A percentile compares a stretch with the other conserved stretches of the same genome.
Conservation (phyloP, 2,113 vertebrate genomes). For the Pluvialis apricaria region DNA sequence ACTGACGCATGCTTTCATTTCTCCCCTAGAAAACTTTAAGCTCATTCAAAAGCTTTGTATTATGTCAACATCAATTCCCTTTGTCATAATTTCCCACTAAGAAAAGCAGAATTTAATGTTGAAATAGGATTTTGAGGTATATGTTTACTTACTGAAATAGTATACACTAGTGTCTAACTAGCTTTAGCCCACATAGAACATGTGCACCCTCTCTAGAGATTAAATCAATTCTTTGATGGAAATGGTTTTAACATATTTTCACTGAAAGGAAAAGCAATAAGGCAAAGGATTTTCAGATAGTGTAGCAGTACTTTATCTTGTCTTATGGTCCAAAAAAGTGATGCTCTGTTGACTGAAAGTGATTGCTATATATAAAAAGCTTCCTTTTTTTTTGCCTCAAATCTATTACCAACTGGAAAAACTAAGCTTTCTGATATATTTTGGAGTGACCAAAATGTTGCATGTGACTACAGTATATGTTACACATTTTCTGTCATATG, state of each 20-base stretch:
- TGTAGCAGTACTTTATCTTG: neutral
- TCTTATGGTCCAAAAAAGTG: neutral
- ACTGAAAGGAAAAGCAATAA: neutral
- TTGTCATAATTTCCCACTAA: neutral
- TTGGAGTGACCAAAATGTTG: neutral
- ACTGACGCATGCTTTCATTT: neutral
- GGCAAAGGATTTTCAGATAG: neutral
- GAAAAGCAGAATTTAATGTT: neutral
- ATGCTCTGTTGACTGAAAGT: neutral
- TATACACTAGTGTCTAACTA: neutral
- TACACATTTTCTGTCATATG: neutral
- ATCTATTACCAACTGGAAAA: neutral
- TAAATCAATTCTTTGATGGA: constrained; percentile 20
- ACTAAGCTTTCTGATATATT: neutral
- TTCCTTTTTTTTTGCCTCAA: neutral
- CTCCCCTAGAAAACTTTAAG: neutral
- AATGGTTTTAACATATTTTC: constrained; percentile 36
- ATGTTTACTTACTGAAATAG: neutral
- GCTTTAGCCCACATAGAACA: neutral
- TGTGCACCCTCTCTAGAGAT: neutral
- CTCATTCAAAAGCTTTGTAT: neutral
- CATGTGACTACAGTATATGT: neutral
- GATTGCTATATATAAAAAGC: neutral
- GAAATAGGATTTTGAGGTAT: neutral
- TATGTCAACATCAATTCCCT: neutral